Evolutionary conservation across 2,113 vertebrate species (phyloP).

Genomic region (Rhinopomastus cyanomelas): DNA sequence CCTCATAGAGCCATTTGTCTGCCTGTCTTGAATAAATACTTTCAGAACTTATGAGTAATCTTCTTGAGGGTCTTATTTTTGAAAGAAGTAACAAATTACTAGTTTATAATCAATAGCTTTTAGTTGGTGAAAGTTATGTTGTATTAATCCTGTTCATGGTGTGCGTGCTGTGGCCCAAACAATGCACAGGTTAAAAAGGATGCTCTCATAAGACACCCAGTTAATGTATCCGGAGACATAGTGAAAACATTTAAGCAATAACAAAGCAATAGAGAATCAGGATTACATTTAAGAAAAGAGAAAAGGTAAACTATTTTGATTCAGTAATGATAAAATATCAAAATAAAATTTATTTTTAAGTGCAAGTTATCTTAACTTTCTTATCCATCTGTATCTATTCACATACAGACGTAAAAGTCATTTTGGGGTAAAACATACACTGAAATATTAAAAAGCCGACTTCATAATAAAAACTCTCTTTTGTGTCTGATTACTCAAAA

Average conservation of each 20-base stretch:
- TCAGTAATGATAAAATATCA: background rate
- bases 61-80: background rate
- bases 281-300: background rate
- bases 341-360: background rate
- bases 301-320: background rate
- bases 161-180: background rate
- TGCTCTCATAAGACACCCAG: fast-evolving
- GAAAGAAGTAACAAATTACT: background rate
- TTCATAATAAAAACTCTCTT: background rate
- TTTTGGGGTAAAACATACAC: background rate
- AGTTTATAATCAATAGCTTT: background rate
- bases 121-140: background rate
- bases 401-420: background rate
- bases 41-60: background rate
- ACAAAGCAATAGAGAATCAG: background rate
- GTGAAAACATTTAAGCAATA: background rate
- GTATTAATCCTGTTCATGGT: background rate
- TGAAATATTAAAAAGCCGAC: background rate
- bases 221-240: background rate
- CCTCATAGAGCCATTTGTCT: background rate
- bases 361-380: background rate
- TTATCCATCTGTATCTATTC: background rate
- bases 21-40: background rate
- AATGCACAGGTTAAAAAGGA: background rate
- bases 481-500: background rate